phyloP scores from a whole-genome alignment of 2,888 invertebrate genomes.

The Smittia aterrima region DNA sequence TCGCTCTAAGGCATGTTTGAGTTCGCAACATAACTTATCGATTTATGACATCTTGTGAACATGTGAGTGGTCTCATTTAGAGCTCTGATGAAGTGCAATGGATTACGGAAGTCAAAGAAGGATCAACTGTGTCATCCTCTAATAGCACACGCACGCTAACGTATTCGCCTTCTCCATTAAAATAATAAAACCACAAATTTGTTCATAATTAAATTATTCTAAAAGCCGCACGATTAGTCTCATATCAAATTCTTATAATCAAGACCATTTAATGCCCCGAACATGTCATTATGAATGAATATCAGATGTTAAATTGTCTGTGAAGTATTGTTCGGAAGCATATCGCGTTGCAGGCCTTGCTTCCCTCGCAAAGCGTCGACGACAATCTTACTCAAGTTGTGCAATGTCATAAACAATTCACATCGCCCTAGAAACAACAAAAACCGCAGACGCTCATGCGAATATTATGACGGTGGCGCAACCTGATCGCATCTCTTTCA shows the following conservation, averaged over 20 bases:
- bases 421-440: background rate
- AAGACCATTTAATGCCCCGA: background rate
- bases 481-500: background rate
- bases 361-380: background rate
- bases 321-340: background rate
- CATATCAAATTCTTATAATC: background rate
- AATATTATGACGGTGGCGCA: conserved; percentile 15
- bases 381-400: background rate
- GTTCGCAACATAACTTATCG: background rate
- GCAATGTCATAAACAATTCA: background rate
- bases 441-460: background rate
- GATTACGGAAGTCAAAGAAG: background rate
- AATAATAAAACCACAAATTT: background rate
- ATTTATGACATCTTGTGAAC: conserved; percentile 7
- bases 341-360: background rate
- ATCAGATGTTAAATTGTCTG: background rate
- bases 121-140: too few species aligned
- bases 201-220: background rate
- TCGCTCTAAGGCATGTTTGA: background rate
- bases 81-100: background rate
- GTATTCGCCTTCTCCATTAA: too few species aligned
- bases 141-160: too few species aligned
- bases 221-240: background rate
- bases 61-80: background rate
- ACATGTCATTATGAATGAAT: background rate